Percentiles rank a stretch among this genome's conserved stretches.
Conservation (phyloP, 2,797 vertebrate genomes). For the Helarctos malayanus region DNA sequence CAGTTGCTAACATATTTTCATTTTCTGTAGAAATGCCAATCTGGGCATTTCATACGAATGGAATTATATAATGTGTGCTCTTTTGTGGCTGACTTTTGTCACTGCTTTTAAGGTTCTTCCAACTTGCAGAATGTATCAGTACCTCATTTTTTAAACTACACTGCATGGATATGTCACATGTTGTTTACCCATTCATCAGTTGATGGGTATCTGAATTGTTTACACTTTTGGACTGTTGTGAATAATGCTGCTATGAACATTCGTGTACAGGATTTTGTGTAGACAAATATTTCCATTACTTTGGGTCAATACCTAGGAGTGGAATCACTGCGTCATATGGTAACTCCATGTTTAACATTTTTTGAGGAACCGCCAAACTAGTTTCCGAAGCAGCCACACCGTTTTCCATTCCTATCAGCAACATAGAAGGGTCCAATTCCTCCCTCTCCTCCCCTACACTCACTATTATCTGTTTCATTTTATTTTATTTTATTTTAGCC, state of each 20-base stretch:
- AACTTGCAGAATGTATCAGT: background rate
- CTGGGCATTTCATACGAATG: background rate
- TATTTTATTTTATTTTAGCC: background rate
- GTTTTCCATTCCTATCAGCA: background rate
- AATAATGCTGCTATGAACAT: background rate
- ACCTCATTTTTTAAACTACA: background rate
- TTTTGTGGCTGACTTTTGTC: background rate
- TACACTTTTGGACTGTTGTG: background rate
- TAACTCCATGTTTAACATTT: background rate
- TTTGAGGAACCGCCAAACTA: background rate
- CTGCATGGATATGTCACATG: background rate
- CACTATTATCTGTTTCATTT: background rate
- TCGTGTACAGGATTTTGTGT: background rate
- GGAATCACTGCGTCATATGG: background rate
- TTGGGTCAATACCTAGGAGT: background rate
- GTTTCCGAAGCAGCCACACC: background rate
- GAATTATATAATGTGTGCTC: background rate
- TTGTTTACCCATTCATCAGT: background rate
- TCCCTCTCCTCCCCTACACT: background rate
- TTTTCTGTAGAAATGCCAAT: background rate
- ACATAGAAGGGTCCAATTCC: background rate
- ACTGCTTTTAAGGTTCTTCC: background rate
- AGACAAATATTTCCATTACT: background rate
- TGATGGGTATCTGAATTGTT: background rate
- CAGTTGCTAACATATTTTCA: background rate